Conservation (phyloP, 2,888 invertebrate genomes). For the Oscheius sp. region DNA sequence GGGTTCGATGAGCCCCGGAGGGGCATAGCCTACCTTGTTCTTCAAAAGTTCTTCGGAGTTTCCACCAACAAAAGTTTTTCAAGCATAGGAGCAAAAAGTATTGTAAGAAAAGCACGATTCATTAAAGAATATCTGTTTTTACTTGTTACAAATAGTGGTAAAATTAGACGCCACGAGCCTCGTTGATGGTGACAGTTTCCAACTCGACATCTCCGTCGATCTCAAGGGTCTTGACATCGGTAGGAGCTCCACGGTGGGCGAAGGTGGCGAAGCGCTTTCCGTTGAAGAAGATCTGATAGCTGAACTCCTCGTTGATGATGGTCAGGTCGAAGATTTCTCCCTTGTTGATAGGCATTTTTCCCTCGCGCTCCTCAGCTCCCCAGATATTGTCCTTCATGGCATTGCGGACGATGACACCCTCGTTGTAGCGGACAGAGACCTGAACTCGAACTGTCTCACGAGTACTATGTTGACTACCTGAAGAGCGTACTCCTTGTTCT, state of each 20-base stretch:
- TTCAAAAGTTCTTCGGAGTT: too few species aligned
- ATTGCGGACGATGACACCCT: conserved; percentile 72
- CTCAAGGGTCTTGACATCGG: conserved; percentile 69
- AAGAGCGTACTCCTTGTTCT: conserved; percentile 69
- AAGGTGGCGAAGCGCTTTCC: conserved; percentile 66
- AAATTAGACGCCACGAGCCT: conserved; percentile 60
- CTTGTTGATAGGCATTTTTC: conserved; percentile 67
- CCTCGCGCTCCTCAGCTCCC: conserved; percentile 73
- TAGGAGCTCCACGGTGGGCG: conserved; percentile 68
- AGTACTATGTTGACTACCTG: conserved; percentile 47
- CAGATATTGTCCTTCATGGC: conserved; percentile 68
- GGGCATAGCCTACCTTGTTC: too few species aligned
- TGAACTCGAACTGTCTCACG: not conserved
- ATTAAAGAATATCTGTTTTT: too few species aligned
- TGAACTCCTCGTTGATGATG: conserved; percentile 71
- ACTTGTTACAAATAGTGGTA: too few species aligned
- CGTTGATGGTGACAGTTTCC: conserved; percentile 71
- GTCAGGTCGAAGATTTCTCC: conserved; percentile 71
- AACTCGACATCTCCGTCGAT: conserved; percentile 63
- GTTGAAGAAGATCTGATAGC: conserved; percentile 70
- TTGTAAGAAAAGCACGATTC: too few species aligned
- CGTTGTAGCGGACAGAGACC: conserved; percentile 71
- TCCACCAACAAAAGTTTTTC: too few species aligned
- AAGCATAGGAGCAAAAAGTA: too few species aligned
- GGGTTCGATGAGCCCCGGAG: too few species aligned